Evolutionary conservation across 2,888 invertebrate species (phyloP).

Genomic region (Colostygia pectinataria): DNA sequence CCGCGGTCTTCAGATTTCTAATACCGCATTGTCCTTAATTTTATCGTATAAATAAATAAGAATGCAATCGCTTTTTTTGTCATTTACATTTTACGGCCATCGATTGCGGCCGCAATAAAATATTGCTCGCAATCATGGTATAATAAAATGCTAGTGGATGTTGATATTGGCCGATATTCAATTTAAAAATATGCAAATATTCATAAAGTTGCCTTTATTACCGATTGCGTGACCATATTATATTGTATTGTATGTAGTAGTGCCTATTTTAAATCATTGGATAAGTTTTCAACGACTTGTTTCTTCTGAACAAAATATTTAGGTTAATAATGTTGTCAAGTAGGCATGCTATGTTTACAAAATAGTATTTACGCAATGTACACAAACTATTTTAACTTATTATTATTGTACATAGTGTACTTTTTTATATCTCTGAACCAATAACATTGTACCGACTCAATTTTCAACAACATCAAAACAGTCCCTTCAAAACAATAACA

Average conservation of each 20-base stretch:
- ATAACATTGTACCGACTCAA: slow-evolving; percentile 9
- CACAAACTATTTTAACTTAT: too few relatives aligned
- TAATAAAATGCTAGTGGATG: slow-evolving; percentile 30
- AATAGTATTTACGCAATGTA: too few relatives aligned
- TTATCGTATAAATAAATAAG: slow-evolving; percentile 34
- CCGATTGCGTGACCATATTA: slow-evolving; percentile 4
- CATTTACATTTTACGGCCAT: slow-evolving; percentile 33
- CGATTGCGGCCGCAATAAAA: slow-evolving; percentile 29
- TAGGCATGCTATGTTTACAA: too few relatives aligned
- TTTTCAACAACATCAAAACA: slow-evolving; percentile 31
- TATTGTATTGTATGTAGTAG: background rate
- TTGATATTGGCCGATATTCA: slow-evolving; percentile 24
- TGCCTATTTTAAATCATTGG: slow-evolving; percentile 1
- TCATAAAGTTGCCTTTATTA: slow-evolving; percentile 17
- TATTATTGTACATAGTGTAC: too few relatives aligned
- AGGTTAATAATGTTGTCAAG: too few relatives aligned
- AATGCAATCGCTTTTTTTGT: slow-evolving; percentile 32
- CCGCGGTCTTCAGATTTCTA: slow-evolving; percentile 43
- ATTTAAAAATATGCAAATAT: slow-evolving; percentile 22
- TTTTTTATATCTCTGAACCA: too few relatives aligned
- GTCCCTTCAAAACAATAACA: slow-evolving; percentile 37
- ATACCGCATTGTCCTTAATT: slow-evolving; percentile 45
- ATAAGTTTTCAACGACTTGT: slow-evolving; percentile 4
- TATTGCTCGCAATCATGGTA: slow-evolving; percentile 28
- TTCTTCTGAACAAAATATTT: background rate